A percentile compares a stretch with the other conserved stretches of the same genome.
These are phyloP conservation scores for Pegoplata infirma DNA, from an alignment of 2,888 invertebrate genomes.

Conservation along the genomic window DNA sequence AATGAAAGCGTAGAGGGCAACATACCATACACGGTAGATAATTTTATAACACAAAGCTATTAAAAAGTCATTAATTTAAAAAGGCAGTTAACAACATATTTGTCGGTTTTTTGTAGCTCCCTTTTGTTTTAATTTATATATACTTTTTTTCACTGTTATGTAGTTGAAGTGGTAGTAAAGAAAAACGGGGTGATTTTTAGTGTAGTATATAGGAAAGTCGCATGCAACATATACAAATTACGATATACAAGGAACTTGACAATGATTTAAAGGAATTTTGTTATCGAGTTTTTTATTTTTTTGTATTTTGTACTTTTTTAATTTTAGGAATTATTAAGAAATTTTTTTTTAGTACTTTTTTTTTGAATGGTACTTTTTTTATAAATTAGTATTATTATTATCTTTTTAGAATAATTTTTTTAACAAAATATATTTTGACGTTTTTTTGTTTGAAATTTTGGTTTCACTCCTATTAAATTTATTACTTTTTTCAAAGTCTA, in stretches of 20 bases:
- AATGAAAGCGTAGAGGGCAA: slow-evolving; percentile 15
- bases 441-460: too few species aligned
- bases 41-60: slow-evolving; percentile 62
- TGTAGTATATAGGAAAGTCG: not conserved
- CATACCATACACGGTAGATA: slow-evolving; percentile 31
- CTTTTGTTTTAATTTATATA: not conserved
- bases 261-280: slow-evolving; percentile 41
- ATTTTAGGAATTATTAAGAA: not conserved
- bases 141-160: not conserved
- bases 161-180: not conserved
- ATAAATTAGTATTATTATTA: too few species aligned
- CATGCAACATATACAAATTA: slow-evolving; percentile 22
- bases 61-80: slow-evolving; percentile 64
- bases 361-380: not conserved
- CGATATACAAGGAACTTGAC: slow-evolving; percentile 38
- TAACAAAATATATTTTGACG: too few species aligned
- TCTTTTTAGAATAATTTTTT: too few species aligned
- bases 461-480: too few species aligned
- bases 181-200: slow-evolving; percentile 37
- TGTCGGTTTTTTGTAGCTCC: slow-evolving; percentile 34
- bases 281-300: not conserved
- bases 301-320: not conserved
- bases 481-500: too few species aligned
- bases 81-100: slow-evolving; percentile 59
- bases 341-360: not conserved